A percentile compares a stretch with the other conserved stretches of the same genome.
Evolutionary conservation across 2,113 vertebrate species (phyloP).

Genomic region (Channa argus): DNA sequence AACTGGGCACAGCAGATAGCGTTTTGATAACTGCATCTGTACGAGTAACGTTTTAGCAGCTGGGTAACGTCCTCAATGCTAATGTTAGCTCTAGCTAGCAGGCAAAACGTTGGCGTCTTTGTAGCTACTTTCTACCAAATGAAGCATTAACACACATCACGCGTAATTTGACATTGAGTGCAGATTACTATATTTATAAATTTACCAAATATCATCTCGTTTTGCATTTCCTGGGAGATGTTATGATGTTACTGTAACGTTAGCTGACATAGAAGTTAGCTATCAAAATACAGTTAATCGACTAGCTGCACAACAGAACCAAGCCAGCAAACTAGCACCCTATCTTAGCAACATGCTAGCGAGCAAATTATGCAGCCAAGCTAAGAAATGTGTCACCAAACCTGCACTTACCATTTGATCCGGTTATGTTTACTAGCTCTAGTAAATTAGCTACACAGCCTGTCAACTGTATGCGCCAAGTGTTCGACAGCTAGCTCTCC

Average conservation of each 20-base stretch:
- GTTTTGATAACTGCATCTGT: not conserved
- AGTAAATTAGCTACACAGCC: not conserved
- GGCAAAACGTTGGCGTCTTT: slow-evolving; percentile 9
- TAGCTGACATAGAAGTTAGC: not conserved
- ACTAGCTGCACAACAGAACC: slow-evolving; percentile 17
- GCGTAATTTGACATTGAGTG: not conserved
- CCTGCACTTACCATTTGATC: slow-evolving; percentile 67
- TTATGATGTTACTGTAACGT: slow-evolving; percentile 15
- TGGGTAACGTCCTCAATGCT: slow-evolving; percentile 6
- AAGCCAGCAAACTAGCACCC: slow-evolving; percentile 30
- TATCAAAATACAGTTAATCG: slow-evolving; percentile 9
- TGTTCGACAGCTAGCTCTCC: slow-evolving; percentile 2
- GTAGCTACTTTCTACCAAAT: not conserved
- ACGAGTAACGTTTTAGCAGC: slow-evolving; percentile 3
- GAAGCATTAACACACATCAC: not conserved
- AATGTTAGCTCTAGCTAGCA: slow-evolving; percentile 35
- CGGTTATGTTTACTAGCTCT: slow-evolving; percentile 14
- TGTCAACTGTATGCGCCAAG: not conserved
- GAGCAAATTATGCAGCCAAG: slow-evolving; percentile 26
- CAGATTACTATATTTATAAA: fast-evolving
- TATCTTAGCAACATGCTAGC: slow-evolving; percentile 51
- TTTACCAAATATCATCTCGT: not conserved
- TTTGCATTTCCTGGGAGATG: not conserved
- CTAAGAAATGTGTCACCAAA: not conserved
- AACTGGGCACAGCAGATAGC: not conserved